These are phyloP conservation scores for Proterorhinus semilunaris DNA, from an alignment of 2,113 vertebrate genomes.

Conservation along the genomic window DNA sequence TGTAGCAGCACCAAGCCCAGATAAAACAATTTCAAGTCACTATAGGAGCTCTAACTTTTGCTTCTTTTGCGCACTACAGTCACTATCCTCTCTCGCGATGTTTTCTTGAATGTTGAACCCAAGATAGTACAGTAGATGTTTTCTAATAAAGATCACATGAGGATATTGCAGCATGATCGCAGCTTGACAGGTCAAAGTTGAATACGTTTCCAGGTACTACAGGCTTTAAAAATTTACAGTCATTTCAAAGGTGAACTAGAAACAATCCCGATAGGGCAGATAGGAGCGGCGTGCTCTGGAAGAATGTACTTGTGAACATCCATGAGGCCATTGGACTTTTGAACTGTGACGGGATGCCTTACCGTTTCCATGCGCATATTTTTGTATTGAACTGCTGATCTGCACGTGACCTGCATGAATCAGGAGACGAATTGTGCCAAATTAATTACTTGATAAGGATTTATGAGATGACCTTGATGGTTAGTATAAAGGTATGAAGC, in stretches of 20 bases:
- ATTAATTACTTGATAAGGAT: background rate
- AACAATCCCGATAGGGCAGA: conserved; percentile 8
- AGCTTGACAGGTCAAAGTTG: background rate
- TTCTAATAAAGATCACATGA: background rate
- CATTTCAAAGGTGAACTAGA: conserved; percentile 9
- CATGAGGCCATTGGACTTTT: background rate
- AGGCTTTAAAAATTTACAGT: background rate
- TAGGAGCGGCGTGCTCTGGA: background rate
- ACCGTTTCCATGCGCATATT: too few species aligned
- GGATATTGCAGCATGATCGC: background rate
- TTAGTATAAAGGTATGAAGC: background rate
- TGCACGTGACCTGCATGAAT: conserved; percentile 3
- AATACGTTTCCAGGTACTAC: background rate
- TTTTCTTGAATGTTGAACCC: background rate
- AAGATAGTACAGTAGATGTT: background rate
- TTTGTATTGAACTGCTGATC: background rate
- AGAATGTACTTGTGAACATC: background rate
- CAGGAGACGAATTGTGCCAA: too few species aligned
- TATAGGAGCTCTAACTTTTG: too few species aligned
- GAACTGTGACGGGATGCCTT: background rate
- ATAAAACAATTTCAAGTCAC: too few species aligned
- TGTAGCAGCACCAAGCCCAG: too few species aligned
- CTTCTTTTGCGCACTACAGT: too few species aligned
- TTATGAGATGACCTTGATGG: background rate
- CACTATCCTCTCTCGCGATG: background rate